phyloP scores from a whole-genome alignment of 2,113 vertebrate genomes.

The Paramisgurnus dabryanus region DNA sequence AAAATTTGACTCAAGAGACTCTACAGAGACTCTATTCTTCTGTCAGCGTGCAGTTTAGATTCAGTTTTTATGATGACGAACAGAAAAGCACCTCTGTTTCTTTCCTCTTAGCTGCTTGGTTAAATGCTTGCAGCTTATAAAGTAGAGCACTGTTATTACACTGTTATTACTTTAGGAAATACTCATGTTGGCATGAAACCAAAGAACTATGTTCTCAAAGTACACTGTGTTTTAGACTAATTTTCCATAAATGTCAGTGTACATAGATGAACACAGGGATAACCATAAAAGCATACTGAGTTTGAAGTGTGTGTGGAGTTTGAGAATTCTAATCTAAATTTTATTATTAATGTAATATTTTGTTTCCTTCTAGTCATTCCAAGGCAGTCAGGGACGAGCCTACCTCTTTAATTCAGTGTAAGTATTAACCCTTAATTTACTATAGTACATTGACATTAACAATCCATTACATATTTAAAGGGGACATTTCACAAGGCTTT shows the following conservation, averaged over 20 bases:
- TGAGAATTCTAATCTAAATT: neutral
- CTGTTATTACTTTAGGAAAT: neutral
- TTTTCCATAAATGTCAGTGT: constrained; percentile 7
- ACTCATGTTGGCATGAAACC: constrained; percentile 23
- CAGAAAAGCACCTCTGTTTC: constrained; percentile 30
- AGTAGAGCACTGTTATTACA: neutral
- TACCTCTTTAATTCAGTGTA: constrained; percentile 99
- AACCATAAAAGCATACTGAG: constrained; percentile 3
- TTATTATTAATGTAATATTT: constrained; percentile 10
- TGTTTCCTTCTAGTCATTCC: constrained; percentile 86
- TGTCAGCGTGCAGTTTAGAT: constrained; percentile 7
- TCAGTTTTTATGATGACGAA: constrained; percentile 38
- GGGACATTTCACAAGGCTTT: too few relatives aligned
- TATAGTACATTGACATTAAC: constrained; percentile 3
- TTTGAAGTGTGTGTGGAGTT: neutral
- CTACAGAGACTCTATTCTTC: neutral
- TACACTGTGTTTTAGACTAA: constrained; percentile 15
- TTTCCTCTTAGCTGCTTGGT: constrained; percentile 14
- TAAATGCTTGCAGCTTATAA: constrained; percentile 24
- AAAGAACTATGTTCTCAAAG: constrained; percentile 27
- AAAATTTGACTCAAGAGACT: too few relatives aligned
- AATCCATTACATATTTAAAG: neutral
- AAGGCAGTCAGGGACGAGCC: constrained; percentile 97
- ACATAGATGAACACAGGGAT: constrained; percentile 22
- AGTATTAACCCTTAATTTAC: constrained; percentile 71